Conservation (phyloP, 2,888 invertebrate genomes). For the Schizaphis graminum region DNA sequence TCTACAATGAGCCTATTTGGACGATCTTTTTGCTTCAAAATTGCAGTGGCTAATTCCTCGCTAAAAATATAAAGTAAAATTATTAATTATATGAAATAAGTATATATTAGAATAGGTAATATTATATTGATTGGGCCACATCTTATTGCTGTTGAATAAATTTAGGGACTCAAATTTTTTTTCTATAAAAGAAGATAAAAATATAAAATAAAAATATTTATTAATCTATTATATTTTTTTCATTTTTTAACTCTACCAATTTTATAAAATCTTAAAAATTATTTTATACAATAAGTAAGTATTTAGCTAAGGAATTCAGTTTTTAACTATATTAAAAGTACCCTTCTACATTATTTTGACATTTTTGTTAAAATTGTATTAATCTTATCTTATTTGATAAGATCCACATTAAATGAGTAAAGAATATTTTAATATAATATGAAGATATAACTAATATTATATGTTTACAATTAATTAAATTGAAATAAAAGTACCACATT, state of each 20-base stretch:
- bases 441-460: neutral
- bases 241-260: neutral
- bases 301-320: neutral
- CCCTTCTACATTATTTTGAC: neutral
- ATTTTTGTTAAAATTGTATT: neutral
- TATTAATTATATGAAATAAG: neutral
- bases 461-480: neutral
- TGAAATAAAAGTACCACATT: neutral
- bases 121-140: neutral
- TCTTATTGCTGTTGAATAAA: neutral
- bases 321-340: neutral
- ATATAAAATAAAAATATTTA: neutral
- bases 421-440: neutral
- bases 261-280: neutral
- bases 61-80: slow-evolving; percentile 11
- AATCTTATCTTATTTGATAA: neutral
- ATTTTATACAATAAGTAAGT: neutral
- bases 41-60: slow-evolving; percentile 97
- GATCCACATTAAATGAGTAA: neutral
- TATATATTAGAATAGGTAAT: neutral
- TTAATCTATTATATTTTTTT: neutral
- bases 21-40: slow-evolving; percentile 96
- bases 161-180: neutral
- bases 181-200: neutral
- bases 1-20: slow-evolving; percentile 98